These are phyloP conservation scores for Cyanoramphus novaezelandiae DNA, from an alignment of 2,113 vertebrate genomes.

Conservation along the genomic window DNA sequence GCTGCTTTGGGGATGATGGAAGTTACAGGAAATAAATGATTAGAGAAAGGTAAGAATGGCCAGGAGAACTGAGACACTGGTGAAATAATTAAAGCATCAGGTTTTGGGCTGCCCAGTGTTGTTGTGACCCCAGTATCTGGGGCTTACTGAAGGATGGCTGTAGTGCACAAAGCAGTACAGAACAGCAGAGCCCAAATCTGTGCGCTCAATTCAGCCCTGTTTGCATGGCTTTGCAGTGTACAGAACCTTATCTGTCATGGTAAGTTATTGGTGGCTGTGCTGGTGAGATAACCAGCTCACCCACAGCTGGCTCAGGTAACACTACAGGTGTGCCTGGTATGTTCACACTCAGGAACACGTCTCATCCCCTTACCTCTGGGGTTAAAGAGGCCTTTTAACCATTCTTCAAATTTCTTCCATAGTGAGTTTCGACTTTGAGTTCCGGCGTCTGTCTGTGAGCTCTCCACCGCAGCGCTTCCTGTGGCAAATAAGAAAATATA, in stretches of 20 bases:
- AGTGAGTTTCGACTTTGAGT: rapidly evolving
- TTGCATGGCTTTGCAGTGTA: rapidly evolving
- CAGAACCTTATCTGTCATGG: rapidly evolving
- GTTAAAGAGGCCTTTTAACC: neutral
- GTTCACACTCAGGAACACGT: rapidly evolving
- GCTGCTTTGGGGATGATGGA: neutral
- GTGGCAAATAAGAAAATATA: neutral
- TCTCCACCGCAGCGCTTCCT: neutral
- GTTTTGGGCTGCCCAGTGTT: neutral
- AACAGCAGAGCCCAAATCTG: neutral
- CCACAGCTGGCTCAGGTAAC: neutral
- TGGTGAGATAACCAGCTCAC: neutral
- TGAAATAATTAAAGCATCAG: neutral
- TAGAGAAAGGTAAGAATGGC: neutral
- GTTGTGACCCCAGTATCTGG: neutral
- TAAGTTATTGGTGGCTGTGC: rapidly evolving
- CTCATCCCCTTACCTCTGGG: neutral
- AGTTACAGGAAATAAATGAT: neutral
- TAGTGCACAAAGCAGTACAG: rapidly evolving
- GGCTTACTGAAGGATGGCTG: neutral
- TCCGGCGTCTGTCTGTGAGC: neutral
- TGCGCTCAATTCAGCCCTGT: neutral
- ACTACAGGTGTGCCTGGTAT: rapidly evolving
- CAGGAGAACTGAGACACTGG: neutral
- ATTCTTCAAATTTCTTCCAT: neutral